Evolutionary conservation across 1,140 invertebrate species (phyloP).

Genomic region (Zaprionus africanus): DNA sequence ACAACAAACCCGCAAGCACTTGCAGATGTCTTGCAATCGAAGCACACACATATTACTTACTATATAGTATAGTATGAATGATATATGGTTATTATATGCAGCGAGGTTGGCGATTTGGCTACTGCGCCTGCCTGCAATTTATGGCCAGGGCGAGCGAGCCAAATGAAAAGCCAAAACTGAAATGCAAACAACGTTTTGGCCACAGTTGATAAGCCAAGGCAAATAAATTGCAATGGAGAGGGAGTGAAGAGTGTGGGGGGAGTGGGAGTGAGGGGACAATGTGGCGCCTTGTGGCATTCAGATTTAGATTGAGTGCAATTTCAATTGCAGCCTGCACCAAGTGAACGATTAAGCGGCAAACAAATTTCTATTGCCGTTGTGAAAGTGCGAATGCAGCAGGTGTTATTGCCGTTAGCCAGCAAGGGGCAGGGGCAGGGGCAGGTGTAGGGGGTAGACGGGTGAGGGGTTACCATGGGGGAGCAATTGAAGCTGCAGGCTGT

Average conservation of each 20-base stretch:
- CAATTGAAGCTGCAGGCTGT: constrained; percentile 12
- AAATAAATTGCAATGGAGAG: constrained; percentile 30
- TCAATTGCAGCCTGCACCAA: constrained; percentile 54
- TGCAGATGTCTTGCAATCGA: constrained; percentile 5
- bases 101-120: constrained; percentile 48
- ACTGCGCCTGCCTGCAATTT: constrained; percentile 52
- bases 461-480: neutral
- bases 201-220: constrained; percentile 40
- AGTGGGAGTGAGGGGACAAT: neutral
- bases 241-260: neutral
- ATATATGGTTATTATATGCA: constrained; percentile 28
- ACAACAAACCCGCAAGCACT: constrained; percentile 6
- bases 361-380: constrained; percentile 61
- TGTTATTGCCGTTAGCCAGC: constrained; percentile 14
- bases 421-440: neutral
- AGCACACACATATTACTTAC: neutral
- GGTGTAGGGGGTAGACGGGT: neutral
- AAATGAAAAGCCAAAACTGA: constrained; percentile 24
- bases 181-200: constrained; percentile 22
- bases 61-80: constrained; percentile 17
- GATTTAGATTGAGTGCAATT: constrained; percentile 74
- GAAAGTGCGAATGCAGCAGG: constrained; percentile 64
- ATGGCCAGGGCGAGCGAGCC: constrained; percentile 60
- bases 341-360: constrained; percentile 66
- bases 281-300: constrained; percentile 40